Evolutionary conservation across 2,113 vertebrate species (phyloP), one percentile per base, ranked within the genome.

Genomic region (zebrafish (Danio rerio)): DNA sequence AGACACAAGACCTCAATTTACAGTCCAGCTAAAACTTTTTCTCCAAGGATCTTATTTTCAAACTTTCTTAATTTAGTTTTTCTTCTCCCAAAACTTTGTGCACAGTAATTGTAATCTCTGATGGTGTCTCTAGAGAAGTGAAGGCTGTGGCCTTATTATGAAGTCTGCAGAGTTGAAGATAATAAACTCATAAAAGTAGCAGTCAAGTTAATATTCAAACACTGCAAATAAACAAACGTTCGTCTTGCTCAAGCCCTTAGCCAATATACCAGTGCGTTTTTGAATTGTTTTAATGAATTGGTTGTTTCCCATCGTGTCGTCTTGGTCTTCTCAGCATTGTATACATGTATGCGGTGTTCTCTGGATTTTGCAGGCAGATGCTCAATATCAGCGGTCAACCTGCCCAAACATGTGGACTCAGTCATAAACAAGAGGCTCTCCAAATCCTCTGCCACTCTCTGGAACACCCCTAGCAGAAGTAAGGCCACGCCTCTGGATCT

Each of bases 401-500:
- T 99, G 87, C 97, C 98, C 93, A 99, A 98, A 97, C 97, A 99
- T 85, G 96, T 98, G 96, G 97, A 99, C 92, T 96, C 96, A 93
- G 96, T 97, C 93, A 95, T 99, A 96, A 98, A 97, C 96, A 99
- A 99, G 94, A 95, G 98, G 89, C 96, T 99, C 94, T 99, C 98
- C 96, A 99, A 99, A 94, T 99, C 97, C 93, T 99, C 98, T 5
- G 97, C 97, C 92, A 99, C 98, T 84, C 96, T 99, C 92, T 99
- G 98, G 98, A 99, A 96, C 94, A 98, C 98, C 88, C 98, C 98
- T 93, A 96, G 94, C 96, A 98, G 97, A 99, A 99, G 97, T 99
- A 99, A 98, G 98, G 91, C 93, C 82, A 87, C 81, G 83, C 81
- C 78, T 88, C 90, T 85, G 45, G 50, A 65, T 63, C 42, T 16